Conservation (phyloP, 2,888 invertebrate genomes). For the Acanthosepion lycidas region DNA sequence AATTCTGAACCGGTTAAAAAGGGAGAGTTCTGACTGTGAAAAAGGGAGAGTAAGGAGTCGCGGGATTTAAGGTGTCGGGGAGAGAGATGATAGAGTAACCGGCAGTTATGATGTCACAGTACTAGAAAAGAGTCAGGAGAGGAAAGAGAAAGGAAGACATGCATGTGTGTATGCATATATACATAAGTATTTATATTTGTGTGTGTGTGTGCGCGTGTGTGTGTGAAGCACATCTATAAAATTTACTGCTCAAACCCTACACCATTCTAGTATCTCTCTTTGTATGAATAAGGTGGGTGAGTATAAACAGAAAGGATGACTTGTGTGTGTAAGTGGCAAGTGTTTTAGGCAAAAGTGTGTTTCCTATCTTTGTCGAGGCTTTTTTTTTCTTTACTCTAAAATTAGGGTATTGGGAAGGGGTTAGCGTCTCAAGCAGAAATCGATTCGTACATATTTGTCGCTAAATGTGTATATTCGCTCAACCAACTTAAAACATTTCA, state of each 20-base stretch:
- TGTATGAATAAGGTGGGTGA: background rate
- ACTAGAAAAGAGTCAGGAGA: background rate
- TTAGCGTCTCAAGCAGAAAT: background rate
- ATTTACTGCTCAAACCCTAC: background rate
- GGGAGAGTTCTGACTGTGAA: background rate
- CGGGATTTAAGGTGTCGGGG: background rate
- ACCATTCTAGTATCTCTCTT: background rate
- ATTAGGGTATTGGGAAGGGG: background rate
- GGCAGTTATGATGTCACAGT: background rate
- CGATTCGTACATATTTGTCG: background rate
- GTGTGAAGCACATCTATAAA: background rate
- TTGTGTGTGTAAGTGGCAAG: background rate
- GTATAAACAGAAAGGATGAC: background rate
- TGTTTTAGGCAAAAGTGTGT: background rate
- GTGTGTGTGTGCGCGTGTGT: background rate
- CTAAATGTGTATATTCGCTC: background rate
- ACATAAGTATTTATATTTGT: background rate
- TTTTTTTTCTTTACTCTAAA: background rate
- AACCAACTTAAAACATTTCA: background rate
- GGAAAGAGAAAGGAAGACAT: background rate
- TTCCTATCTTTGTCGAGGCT: background rate
- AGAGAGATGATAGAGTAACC: background rate
- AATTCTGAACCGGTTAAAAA: background rate
- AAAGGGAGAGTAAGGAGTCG: constrained; percentile 18
- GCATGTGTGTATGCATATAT: background rate